Evolutionary conservation across 2,888 invertebrate species (phyloP), one percentile per base, ranked within the genome.

Genomic region (Clivina fossor): DNA sequence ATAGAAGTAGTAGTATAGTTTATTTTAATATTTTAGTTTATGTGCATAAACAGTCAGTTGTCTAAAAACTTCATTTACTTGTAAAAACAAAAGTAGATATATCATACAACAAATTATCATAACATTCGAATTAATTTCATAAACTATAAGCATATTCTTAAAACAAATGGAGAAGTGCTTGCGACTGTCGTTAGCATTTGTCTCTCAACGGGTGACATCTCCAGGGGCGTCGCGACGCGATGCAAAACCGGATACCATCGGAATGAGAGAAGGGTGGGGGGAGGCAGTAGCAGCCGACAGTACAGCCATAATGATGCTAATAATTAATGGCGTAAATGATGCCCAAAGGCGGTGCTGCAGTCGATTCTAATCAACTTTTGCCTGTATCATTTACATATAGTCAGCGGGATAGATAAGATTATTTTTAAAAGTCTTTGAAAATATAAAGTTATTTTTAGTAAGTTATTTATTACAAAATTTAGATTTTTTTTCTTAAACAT

Each of bases 281-380:
- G 7, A 7, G 15, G 18, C 32, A 20, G 16, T 15, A 13, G 24
- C 32, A 24, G 47, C 20, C 20, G 47, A 22, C 13, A 19, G 47
- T 20, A 33, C n/a, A 15, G 20, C 47, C 41, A 50, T 60, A 62
- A 61, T 60, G 60, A 62, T 61, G 61, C 60, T 59, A 60, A 62
- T 62, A 62, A 62, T 62, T 62, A 62, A 62, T 60, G 60, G 57
- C 60, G 56, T 61, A 61, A 62, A 62, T 58, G 59, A 60, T 58
- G 57, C 56, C 57, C 60, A 44, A 50, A 54, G 58, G 58, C 59
- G 57, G 54, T 51, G 47, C n/a, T n/a, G n/a, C 35, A 48, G 24
- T 48, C 35, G 48, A 20, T 48, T 38, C 48, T 48, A 48, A 48
- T 48, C 35, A 48, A 48, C 48, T 48, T 48, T 50, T 41, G 40